Base-by-base conservation (phyloP, 2,888 invertebrate species). In the Pandemis corylana region DNA sequence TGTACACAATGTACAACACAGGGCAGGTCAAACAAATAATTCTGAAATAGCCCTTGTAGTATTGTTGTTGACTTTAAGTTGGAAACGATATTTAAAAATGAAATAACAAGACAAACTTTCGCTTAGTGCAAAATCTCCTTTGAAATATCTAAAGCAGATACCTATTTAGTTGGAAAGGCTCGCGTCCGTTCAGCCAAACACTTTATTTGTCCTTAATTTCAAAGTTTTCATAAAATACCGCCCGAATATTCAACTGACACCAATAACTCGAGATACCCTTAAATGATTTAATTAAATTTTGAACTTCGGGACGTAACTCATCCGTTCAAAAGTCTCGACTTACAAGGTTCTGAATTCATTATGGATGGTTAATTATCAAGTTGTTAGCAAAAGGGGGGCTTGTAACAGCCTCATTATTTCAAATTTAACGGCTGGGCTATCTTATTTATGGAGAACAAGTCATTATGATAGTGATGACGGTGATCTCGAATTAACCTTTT, bases 221-320 rank as follows among this genome's bases (percentile, higher is more conserved):
- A 41, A 71, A 20, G 13, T 64, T 56, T 20, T n/a, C 44, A 15
- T 63, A 59, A 73, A 73, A 73, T 72, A 64, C 46, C 53, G 36
- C 68, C 44, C 44, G 53, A 72, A 63, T 72, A 63, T 63, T 53
- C 10, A 67, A 49, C 46, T 65, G 75, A 75, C 75, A 75, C 68
- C 68, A 68, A 65, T 68, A 65, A 64, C 71, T 68, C 41, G 56
- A 65, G 67, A 71, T 56, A 59, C 63, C 51, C 51, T 49, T n/a
- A 15, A 65, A 59, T 53, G 20, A 49, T 68, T 71, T 75, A 75
- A 74, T 75, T 71, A 68, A 71, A 71, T 75, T 75, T 49, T 51
- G 68, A 75, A 75, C 71, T 71, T 75, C 20, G 46, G 42, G 68
- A 64, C 75, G 71, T 75, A 64, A 71, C 53, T 71, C 71, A 71